Conservation (phyloP, 2,113 vertebrate species). For the Centropus bengalensis region DNA sequence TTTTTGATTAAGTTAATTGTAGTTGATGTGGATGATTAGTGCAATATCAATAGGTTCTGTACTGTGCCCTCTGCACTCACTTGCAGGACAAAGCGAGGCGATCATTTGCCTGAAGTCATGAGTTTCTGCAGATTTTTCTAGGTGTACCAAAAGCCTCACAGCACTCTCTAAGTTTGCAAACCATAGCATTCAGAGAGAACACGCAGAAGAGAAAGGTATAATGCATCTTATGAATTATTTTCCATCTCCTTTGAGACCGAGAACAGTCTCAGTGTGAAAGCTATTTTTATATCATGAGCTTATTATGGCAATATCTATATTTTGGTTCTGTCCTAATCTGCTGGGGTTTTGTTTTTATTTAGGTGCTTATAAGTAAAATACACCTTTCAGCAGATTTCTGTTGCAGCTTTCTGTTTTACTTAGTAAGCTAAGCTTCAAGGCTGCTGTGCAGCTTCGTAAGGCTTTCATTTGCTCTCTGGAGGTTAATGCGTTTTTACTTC, state of each 20-base stretch:
- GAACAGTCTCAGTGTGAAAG: background rate
- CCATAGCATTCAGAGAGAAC: background rate
- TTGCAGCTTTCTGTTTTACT: slow-evolving; percentile 18
- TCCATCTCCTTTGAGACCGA: background rate
- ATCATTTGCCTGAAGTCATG: background rate
- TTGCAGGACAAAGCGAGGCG: background rate
- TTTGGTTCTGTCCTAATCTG: slow-evolving; percentile 10
- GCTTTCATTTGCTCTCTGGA: slow-evolving; percentile 17
- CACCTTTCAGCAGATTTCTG: background rate
- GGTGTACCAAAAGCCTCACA: background rate
- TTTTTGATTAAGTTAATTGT: background rate
- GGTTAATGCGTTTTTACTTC: background rate
- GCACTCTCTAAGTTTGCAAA: background rate
- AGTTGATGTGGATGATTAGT: background rate
- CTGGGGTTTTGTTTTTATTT: slow-evolving; percentile 21
- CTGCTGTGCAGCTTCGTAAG: background rate
- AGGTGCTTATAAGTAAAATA: background rate
- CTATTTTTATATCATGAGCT: background rate
- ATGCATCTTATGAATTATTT: background rate
- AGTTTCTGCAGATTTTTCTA: background rate
- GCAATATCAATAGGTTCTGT: background rate
- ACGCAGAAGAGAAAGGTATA: background rate
- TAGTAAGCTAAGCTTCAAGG: background rate
- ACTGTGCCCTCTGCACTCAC: background rate
- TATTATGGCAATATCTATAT: background rate